Percentiles rank a stretch among this genome's conserved stretches.
These are phyloP conservation scores for Julus scandinavius DNA, from an alignment of 2,888 invertebrate species.

Conservation along the genomic window DNA sequence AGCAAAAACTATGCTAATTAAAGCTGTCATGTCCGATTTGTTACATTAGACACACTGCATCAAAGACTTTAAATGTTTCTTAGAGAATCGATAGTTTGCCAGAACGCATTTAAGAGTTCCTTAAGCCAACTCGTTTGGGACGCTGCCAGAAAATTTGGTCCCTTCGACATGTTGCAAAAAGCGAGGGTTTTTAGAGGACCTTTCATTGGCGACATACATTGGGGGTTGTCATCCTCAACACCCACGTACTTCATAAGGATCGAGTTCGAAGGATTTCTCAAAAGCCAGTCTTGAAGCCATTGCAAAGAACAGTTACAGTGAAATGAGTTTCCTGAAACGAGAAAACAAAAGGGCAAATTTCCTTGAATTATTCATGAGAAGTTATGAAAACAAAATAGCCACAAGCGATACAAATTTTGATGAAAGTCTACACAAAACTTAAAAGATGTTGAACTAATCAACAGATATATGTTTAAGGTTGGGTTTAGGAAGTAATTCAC, in stretches of 20 bases:
- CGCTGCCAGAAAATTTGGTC: not conserved
- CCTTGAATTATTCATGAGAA: too few species aligned
- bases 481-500: too few species aligned
- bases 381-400: too few species aligned
- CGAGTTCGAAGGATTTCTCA: not conserved
- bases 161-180: not conserved
- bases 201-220: not conserved
- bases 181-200: not conserved
- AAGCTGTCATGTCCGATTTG: too few species aligned
- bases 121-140: not conserved
- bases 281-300: constrained; percentile 1
- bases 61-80: too few species aligned
- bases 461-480: too few species aligned
- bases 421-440: too few species aligned
- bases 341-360: too few species aligned
- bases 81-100: not conserved
- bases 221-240: not conserved
- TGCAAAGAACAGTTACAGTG: too few species aligned
- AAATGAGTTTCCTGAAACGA: not conserved
- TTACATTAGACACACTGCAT: not conserved
- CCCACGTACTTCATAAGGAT: not conserved
- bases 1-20: too few species aligned
- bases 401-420: too few species aligned
- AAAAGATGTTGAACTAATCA: too few species aligned
- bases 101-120: not conserved